Conservation (phyloP, 2,888 invertebrate species). For the Drosophila yooni region DNA sequence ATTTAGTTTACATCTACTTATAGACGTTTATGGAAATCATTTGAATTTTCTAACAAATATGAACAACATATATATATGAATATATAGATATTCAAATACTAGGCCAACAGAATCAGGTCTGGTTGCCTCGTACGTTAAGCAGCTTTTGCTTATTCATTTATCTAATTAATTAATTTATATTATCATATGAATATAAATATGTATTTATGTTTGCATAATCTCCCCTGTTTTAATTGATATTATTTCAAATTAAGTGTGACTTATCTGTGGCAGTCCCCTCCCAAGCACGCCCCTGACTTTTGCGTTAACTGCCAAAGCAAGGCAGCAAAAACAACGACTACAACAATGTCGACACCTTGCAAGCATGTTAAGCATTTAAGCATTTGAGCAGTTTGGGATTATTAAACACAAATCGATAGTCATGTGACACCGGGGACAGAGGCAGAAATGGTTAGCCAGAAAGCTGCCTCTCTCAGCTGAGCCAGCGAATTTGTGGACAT, state of each 20-base stretch:
- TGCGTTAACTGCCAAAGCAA: conserved; percentile 9
- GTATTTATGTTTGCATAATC: background rate
- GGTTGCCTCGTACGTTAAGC: background rate
- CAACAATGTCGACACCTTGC: conserved; percentile 65
- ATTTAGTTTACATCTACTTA: background rate
- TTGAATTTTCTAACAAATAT: background rate
- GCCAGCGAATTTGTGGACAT: conserved; percentile 9
- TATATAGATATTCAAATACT: background rate
- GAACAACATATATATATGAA: background rate
- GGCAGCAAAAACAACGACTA: conserved; percentile 9
- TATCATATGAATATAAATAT: background rate
- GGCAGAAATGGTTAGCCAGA: conserved; percentile 18
- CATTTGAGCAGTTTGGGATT: conserved; percentile 50
- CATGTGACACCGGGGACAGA: conserved; percentile 62
- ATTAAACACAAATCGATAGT: conserved; percentile 69
- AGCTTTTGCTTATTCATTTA: background rate
- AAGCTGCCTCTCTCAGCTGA: background rate
- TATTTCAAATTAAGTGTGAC: background rate
- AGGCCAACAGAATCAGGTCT: background rate
- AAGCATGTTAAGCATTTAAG: conserved; percentile 39
- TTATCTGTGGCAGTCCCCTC: conserved; percentile 1
- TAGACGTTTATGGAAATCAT: background rate
- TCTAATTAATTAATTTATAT: background rate
- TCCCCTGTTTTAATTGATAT: background rate
- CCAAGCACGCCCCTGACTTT: conserved; percentile 29